Evolutionary conservation across 2,888 invertebrate species (phyloP), one percentile per base, ranked within the genome.

Genomic region (Drosophila heteroneura): DNA sequence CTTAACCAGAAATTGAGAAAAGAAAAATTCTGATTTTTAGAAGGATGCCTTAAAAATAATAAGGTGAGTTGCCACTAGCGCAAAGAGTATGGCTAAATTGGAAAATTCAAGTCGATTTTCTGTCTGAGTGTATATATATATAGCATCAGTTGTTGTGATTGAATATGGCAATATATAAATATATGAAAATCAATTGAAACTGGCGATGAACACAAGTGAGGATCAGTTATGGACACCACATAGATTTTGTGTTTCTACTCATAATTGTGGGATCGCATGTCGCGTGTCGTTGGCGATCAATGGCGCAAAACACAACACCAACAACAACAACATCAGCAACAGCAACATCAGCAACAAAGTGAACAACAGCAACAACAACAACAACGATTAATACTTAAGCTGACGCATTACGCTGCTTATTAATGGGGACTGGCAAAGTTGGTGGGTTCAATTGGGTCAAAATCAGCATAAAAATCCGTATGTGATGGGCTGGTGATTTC

Each of bases 381-480:
- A 35, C 49, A 41, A 33, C 59, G 59, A 74, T 70, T 49, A 69
- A 78, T 69, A 74, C 59, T 66, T 79, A 58, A 66, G 66, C 62
- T 66, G 66, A 80, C 67, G 80, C 80, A 81, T 81, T 81, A 81
- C 81, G 69, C 67, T 81, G 83, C 78, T 76, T 81, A 81, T 77
- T 82, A 84, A 79, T 84, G 70, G 68, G 68, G 82, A 53, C 57
- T 70, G 74, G 44, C 69, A 61, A 67, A 64, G 61, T 78, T 74
- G 69, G 51, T 61, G 65, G 74, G 89, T 89, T 87, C 87, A 86
- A 89, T 76, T 89, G 88, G 91, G 86, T 90, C 89, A 85, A 87
- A 87, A 87, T 87, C 91, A 89, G 85, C 86, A 90, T 87, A 85
- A 83, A 83, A 81, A 82, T 85, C 79, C 85, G 80, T 69, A 74